Evolutionary conservation across 2,113 vertebrate species (phyloP), one percentile per base, ranked within the genome.

Genomic region (human (Homo sapiens)): DNA sequence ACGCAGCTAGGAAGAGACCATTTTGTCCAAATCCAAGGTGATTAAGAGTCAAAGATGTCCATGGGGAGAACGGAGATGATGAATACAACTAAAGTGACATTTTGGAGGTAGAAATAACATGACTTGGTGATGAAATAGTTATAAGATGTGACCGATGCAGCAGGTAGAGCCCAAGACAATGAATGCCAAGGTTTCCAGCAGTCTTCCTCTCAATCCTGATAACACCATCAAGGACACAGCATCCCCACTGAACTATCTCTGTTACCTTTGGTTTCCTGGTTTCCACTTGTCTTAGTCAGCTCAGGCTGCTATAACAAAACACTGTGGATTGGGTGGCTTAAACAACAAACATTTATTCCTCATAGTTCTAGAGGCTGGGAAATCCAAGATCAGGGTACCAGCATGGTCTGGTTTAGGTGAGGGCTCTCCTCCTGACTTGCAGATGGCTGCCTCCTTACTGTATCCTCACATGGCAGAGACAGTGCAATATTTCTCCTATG

Each of bases 351-450:
- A 38, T 32, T 35, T 35, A 27, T 30, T 40, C 48, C 50, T 78
- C 75, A 64, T 0, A 55, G 50, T n/a, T 90, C 55, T 38, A 30
- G 91, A 68, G 66, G 38, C 84, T 61, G 48, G 45, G 30, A 93
- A 78, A 75, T 17, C 59, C 25, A 45, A 57, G 43, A 38, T 20
- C 17, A 68, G 55, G 20, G 32, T 20, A 52, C 66, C 64, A 8
- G 14, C 3, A 5, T 10, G 9, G 32, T 22, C 30, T 2, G 78
- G 61, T 30, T 57, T 86, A 5, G 38, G 59, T 0, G 12, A 50
- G 57, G 12, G 50, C 30, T 2, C 25, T 48, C 35, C n/a, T 0
- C 35, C n/a, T 0, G 4, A 18, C n/a, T 48, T 22, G 6, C 18
- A 4, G 84, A 22, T 32, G 10, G 66, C 5, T 38, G 23, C 6